Evolutionary conservation across 2,888 invertebrate genomes (phyloP).

Genomic region (Drosophila recens): DNA sequence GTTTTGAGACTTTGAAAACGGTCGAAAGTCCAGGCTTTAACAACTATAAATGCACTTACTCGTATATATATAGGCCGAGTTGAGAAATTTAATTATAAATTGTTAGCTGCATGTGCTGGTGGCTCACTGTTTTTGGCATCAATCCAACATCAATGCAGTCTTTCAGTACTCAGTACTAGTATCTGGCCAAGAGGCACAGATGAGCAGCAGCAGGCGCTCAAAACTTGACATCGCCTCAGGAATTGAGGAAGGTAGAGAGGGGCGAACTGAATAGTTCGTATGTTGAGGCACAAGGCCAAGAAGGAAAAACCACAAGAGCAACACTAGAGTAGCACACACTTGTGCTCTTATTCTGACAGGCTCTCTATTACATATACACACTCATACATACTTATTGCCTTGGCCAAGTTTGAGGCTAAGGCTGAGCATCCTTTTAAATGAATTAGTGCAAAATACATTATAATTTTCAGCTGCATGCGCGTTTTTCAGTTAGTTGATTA

Average conservation of each 20-base stretch:
- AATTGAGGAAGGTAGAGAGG: neutral
- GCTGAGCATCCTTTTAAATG: slow-evolving; percentile 71
- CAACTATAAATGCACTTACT: slow-evolving; percentile 2
- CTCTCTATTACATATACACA: slow-evolving; percentile 26
- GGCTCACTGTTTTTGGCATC: slow-evolving; percentile 56
- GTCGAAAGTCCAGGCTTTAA: slow-evolving; percentile 44
- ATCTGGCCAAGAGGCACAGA: slow-evolving; percentile 30
- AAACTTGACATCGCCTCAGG: slow-evolving; percentile 66
- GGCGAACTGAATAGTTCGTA: slow-evolving; percentile 36
- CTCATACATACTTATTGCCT: slow-evolving; percentile 39
- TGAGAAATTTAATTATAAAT: slow-evolving; percentile 54
- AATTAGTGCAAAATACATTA: slow-evolving; percentile 70
- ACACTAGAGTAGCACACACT: slow-evolving; percentile 32
- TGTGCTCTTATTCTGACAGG: slow-evolving; percentile 21
- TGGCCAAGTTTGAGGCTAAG: slow-evolving; percentile 69
- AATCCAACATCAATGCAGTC: slow-evolving; percentile 70
- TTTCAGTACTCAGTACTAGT: neutral
- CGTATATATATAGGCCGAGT: slow-evolving; percentile 11
- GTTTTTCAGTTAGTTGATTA: slow-evolving; percentile 54
- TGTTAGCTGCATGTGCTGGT: slow-evolving; percentile 50
- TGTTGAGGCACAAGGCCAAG: slow-evolving; percentile 64
- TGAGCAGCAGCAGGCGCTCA: slow-evolving; percentile 54
- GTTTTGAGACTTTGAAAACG: slow-evolving; percentile 32
- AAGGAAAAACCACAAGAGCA: slow-evolving; percentile 42
- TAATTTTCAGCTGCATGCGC: slow-evolving; percentile 58